Evolutionary conservation across 2,797 vertebrate species (phyloP).

Genomic region (Potorous gilbertii): DNA sequence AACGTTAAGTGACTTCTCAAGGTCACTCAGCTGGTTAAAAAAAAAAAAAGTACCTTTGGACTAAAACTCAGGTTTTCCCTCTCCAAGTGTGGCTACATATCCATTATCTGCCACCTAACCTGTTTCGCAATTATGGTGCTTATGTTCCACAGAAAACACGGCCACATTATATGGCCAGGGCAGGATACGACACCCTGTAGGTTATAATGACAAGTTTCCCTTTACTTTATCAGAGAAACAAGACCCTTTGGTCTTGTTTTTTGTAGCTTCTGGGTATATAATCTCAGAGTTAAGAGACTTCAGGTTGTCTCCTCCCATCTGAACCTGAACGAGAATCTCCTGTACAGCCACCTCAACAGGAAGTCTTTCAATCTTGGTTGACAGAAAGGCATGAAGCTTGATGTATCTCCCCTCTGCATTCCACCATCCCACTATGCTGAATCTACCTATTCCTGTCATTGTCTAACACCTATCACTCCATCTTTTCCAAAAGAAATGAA

Average conservation of each 20-base stretch:
- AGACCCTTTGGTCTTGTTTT: background rate
- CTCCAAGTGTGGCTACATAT: background rate
- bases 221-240: background rate
- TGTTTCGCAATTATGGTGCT: background rate
- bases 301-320: background rate
- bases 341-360: background rate
- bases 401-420: background rate
- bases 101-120: background rate
- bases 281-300: background rate
- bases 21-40: background rate
- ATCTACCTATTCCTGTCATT: background rate
- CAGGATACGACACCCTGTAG: background rate
- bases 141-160: background rate
- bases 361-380: background rate
- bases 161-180: background rate
- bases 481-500: background rate
- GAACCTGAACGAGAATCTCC: background rate
- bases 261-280: background rate
- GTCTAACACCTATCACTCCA: background rate
- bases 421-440: background rate
- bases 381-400: background rate
- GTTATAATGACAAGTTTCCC: background rate
- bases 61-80: background rate
- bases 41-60: background rate
- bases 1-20: background rate